These are phyloP conservation scores for Prunella strophiata DNA, from an alignment of 2,797 vertebrate species.

Conservation along the genomic window DNA sequence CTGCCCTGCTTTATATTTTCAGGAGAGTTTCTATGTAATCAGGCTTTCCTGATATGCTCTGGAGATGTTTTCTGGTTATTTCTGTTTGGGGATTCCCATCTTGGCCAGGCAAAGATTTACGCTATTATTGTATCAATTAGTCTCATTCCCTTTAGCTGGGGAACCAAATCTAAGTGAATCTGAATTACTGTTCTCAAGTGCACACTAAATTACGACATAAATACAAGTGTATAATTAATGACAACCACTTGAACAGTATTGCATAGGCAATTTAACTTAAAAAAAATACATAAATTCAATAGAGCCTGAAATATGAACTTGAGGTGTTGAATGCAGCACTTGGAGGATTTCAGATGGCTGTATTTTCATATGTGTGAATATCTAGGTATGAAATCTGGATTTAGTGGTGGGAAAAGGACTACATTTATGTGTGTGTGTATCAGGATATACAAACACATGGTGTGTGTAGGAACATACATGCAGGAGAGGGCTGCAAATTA, in stretches of 20 bases:
- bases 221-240: constrained; percentile 36
- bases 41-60: neutral
- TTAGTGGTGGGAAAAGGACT: neutral
- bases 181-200: constrained; percentile 32
- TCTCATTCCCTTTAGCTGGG: neutral
- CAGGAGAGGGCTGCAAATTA: neutral
- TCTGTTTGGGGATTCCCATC: neutral
- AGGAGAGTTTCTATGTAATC: neutral
- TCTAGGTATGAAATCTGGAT: neutral
- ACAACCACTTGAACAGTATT: neutral
- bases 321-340: neutral
- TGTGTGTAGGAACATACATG: neutral
- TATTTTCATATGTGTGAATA: neutral
- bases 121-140: neutral
- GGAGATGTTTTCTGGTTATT: neutral
- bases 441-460: neutral
- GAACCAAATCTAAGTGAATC: neutral
- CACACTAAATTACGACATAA: constrained; percentile 25
- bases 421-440: neutral
- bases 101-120: neutral
- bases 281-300: neutral
- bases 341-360: neutral
- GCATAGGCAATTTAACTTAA: neutral
- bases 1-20: neutral
- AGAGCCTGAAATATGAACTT: neutral